Conservation (phyloP, 2,888 invertebrate genomes). For the Selenia dentaria region DNA sequence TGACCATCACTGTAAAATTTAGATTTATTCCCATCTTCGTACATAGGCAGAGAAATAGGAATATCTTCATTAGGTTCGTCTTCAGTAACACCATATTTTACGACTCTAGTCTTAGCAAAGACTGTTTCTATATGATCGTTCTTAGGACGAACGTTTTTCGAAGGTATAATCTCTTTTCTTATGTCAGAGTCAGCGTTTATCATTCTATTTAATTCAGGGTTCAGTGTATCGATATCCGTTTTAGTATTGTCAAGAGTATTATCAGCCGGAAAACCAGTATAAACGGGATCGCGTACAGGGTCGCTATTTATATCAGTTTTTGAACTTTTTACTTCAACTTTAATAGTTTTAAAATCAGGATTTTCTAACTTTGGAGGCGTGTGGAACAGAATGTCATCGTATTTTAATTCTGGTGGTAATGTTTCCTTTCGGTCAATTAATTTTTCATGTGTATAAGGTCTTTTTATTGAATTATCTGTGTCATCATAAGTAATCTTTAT, state of each 20-base stretch:
- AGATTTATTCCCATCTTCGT: conserved; percentile 14
- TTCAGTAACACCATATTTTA: conserved; percentile 47
- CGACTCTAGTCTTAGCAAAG: conserved; percentile 64
- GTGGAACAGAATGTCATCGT: conserved; percentile 41
- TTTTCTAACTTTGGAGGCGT: conserved; percentile 54
- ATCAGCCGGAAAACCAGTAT: conserved; percentile 4
- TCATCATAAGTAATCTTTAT: conserved; percentile 13
- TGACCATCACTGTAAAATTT: conserved; percentile 25
- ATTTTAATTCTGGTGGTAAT: conserved; percentile 7
- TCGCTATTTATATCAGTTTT: neutral
- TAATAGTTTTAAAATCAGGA: conserved; percentile 62
- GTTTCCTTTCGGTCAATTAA: conserved; percentile 5
- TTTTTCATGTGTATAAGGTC: conserved; percentile 5
- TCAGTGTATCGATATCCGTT: conserved; percentile 37
- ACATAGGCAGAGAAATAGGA: neutral
- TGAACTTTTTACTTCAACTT: conserved; percentile 41
- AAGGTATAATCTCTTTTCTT: conserved; percentile 18
- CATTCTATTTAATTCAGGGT: conserved; percentile 20
- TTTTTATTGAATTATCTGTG: neutral
- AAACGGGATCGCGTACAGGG: neutral
- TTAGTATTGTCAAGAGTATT: conserved; percentile 18
- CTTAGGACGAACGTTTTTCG: conserved; percentile 18
- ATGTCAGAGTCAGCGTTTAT: conserved; percentile 20
- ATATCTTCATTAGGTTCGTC: conserved; percentile 14
- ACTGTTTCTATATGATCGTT: conserved; percentile 56